These are phyloP conservation scores for Cavia porcellus DNA, from an alignment of 2,113 vertebrate genomes.

Conservation along the genomic window DNA sequence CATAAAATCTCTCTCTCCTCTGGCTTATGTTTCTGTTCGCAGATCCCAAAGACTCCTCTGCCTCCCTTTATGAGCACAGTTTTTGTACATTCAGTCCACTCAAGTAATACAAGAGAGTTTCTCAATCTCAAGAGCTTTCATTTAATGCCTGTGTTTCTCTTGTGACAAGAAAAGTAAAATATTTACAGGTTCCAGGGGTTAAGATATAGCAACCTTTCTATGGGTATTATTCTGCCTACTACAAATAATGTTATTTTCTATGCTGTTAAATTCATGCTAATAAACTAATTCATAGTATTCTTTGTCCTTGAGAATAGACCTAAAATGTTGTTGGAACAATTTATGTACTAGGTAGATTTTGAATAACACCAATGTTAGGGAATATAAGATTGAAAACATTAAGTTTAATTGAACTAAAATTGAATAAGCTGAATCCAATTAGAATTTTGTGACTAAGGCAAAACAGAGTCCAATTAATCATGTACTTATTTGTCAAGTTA, in stretches of 20 bases:
- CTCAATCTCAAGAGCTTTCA: neutral
- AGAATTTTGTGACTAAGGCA: conserved; percentile 49
- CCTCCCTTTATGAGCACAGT: neutral
- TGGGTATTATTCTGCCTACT: neutral
- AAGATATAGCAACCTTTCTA: neutral
- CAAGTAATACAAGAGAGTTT: neutral
- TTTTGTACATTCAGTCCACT: neutral
- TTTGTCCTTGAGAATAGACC: neutral
- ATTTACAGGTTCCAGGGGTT: neutral
- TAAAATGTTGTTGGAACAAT: neutral
- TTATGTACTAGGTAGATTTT: neutral
- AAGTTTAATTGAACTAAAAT: conserved; percentile 55
- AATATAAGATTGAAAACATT: conserved; percentile 7
- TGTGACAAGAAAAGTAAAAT: neutral
- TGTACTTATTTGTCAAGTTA: conserved; percentile 26
- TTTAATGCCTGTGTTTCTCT: neutral
- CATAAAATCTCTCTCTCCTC: neutral
- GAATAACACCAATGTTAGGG: conserved; percentile 57
- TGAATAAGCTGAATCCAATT: conserved; percentile 52
- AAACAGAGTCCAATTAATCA: conserved; percentile 18
- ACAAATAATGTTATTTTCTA: neutral
- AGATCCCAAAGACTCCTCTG: neutral
- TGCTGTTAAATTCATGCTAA: neutral
- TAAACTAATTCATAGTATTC: conserved; percentile 12
- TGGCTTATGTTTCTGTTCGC: neutral